A percentile compares a stretch with the other conserved stretches of the same genome.
These are phyloP conservation scores for Istiophorus platypterus DNA, from an alignment of 2,113 vertebrate genomes.

Conservation along the genomic window DNA sequence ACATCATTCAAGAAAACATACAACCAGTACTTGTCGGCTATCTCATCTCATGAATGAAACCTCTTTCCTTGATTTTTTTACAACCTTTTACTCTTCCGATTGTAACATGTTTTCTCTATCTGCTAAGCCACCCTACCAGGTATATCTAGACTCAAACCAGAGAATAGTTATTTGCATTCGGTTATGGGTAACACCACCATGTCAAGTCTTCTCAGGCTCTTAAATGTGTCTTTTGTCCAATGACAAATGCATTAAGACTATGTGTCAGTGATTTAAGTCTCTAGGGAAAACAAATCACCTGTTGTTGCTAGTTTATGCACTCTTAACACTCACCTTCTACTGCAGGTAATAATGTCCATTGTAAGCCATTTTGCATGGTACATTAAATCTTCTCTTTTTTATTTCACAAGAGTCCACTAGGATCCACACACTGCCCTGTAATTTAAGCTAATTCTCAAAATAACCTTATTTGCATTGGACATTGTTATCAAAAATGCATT, in stretches of 20 bases:
- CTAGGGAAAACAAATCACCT: not conserved
- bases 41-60: not conserved
- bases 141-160: not conserved
- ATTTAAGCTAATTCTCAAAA: no score
- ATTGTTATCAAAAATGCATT: no score
- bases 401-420: no score
- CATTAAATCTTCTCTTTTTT: not conserved
- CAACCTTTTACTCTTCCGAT: slow-evolving; percentile 14
- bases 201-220: not conserved
- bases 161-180: not conserved
- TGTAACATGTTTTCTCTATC: slow-evolving; percentile 11
- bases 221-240: not conserved
- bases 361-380: not conserved
- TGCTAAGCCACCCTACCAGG: not conserved
- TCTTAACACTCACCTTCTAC: slow-evolving; percentile 4
- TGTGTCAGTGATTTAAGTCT: not conserved
- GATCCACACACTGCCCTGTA: no score
- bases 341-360: not conserved
- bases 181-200: not conserved
- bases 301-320: not conserved
- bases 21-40: not conserved
- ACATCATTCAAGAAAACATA: slow-evolving; percentile 15
- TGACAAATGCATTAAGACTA: not conserved
- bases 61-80: slow-evolving; percentile 1
- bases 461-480: no score